Evolutionary conservation across 2,113 vertebrate species (phyloP).

Genomic region (Glareola pratincola): DNA sequence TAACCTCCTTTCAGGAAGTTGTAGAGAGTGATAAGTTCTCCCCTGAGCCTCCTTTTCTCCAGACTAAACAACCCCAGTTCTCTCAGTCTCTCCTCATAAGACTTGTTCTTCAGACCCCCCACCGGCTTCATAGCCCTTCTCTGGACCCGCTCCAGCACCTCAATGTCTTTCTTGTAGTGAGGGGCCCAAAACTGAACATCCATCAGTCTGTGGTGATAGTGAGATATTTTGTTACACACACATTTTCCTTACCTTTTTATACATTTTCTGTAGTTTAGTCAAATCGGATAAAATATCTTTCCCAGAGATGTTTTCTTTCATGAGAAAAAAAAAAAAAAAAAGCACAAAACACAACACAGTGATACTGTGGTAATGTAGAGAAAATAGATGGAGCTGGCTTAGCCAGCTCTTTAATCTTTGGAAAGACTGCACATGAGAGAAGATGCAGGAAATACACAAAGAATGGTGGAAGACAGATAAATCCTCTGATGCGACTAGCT

Average conservation of each 20-base stretch:
- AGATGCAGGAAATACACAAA: not conserved
- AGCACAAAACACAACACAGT: not conserved
- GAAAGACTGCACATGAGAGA: not conserved
- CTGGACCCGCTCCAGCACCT: rapidly evolving
- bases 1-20: not conserved
- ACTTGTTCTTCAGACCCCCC: not conserved
- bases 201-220: not conserved
- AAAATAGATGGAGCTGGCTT: not conserved
- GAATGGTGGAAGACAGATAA: not conserved
- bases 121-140: not conserved
- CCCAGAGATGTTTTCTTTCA: not conserved
- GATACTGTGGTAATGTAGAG: not conserved
- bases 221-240: not conserved
- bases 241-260: not conserved
- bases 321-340: not conserved
- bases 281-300: not conserved
- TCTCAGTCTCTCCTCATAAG: rapidly evolving
- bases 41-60: not conserved
- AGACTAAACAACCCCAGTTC: not conserved
- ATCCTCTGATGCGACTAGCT: not conserved
- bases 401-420: constrained; percentile 25
- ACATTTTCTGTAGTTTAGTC: not conserved
- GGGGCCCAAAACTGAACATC: not conserved
- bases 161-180: not conserved
- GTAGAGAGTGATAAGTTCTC: not conserved